phyloP scores from a whole-genome alignment of 2,113 vertebrate genomes.

The Zapornia atra region DNA sequence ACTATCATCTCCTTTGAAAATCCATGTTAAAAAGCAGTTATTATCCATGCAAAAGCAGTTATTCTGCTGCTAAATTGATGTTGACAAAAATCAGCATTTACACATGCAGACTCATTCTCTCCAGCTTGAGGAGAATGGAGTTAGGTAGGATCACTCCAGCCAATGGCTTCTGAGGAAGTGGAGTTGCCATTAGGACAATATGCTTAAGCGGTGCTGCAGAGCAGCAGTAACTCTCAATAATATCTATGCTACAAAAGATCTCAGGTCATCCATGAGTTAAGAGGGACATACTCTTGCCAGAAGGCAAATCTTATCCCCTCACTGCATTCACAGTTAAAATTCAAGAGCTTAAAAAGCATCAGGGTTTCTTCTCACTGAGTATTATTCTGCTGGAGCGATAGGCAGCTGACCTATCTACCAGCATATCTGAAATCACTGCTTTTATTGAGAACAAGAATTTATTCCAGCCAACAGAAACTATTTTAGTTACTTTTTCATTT shows the following conservation, averaged over 20 bases:
- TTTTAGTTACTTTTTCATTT: constrained; percentile 19
- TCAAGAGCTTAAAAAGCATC: not conserved
- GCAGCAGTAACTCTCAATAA: not conserved
- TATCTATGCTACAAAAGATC: not conserved
- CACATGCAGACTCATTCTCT: rapidly evolving
- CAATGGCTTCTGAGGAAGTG: not conserved
- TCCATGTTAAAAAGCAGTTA: too few species aligned
- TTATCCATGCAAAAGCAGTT: too few species aligned
- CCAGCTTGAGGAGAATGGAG: not conserved
- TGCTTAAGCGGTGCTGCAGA: not conserved
- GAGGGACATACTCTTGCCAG: not conserved
- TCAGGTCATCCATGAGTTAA: constrained; percentile 3
- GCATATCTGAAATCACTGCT: not conserved
- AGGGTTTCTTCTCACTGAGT: not conserved
- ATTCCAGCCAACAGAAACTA: not conserved
- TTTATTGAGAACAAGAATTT: constrained; percentile 1
- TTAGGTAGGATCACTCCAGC: not conserved
- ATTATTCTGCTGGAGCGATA: not conserved
- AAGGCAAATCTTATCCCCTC: constrained; percentile 3
- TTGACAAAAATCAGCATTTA: not conserved
- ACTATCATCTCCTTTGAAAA: not conserved
- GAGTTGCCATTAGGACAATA: not conserved
- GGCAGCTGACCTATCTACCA: not conserved
- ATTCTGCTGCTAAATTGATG: not conserved
- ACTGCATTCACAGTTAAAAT: not conserved